Conservation (phyloP, 2,113 vertebrate species). For the Psophia crepitans region DNA sequence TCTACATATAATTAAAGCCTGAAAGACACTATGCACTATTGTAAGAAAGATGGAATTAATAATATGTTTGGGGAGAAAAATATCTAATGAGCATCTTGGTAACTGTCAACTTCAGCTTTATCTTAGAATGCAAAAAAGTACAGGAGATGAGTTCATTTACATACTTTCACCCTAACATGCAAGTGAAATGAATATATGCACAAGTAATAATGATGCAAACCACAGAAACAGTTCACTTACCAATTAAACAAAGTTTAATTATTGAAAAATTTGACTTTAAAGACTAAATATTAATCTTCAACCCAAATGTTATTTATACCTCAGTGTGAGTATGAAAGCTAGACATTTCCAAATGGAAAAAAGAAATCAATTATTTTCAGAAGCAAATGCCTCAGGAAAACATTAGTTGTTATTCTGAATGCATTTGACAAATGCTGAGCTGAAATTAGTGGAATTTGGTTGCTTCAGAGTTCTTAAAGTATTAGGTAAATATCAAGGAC, state of each 20-base stretch:
- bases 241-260: slow-evolving; percentile 21
- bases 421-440: neutral
- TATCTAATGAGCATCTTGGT: neutral
- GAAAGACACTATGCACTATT: neutral
- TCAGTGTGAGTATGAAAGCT: neutral
- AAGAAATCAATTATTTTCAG: neutral
- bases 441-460: neutral
- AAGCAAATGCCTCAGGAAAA: neutral
- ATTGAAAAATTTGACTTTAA: neutral
- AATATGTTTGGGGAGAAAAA: neutral
- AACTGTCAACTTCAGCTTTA: neutral
- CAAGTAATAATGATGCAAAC: neutral
- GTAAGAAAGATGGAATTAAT: neutral
- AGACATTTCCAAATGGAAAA: neutral
- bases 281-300: neutral
- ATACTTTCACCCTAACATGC: neutral
- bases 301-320: slow-evolving; percentile 7
- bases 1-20: neutral
- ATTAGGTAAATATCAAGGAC: neutral
- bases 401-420: slow-evolving; percentile 12
- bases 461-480: neutral
- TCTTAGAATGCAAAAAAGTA: neutral
- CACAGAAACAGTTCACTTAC: neutral
- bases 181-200: neutral
- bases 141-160: neutral